Base-by-base conservation (phyloP, 92 coral and sea anemone genomes). In the Porites divaricata region DNA sequence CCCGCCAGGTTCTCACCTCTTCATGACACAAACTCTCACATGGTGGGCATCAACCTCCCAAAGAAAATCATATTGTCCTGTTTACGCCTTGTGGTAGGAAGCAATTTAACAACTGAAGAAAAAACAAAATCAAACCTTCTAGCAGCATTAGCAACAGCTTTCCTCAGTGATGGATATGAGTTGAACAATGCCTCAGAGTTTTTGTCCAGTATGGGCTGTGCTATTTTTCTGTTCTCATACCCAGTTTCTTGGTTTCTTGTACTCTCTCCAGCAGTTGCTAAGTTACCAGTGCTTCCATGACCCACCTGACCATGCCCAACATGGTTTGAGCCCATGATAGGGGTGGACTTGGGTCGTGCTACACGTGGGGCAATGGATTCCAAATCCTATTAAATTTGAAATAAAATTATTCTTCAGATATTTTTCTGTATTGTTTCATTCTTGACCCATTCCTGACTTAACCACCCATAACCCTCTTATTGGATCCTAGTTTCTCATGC, bases 161-260 rank as follows among this genome's bases (percentile, higher is more conserved):
- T 81, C 87, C 90, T 90, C 66, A 96, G 89, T 0, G 99, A 94
- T 14, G 99, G 98, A 89, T 96, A 94, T 14, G 95, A 92, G 65
- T 92, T 90, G 66, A 83, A 83, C 25, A 90, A 79, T 2, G 90
- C 83, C 63, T 92, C 95, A 12, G 81, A 89, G 8, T 81, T 69
- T 10, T 78, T 84, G 16, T 93, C 95, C 53, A 94, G 83, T 9
- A 74, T 59, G 10, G 95, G 92, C 57, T 96, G 98, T 24, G 85
- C 75, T 17, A 71, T 28, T 53, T 74, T 90, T 22, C 99, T 80
- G 76, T 89, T 88, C 35, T 90, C 92, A 9, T 94, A 93, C 50
- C 98, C 98, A 73, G 96, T 96, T 61, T 96, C 98, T 72, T 96
- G 98, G 81, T 96, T 96, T 25, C 93, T 87, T 1, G 99, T 96